phyloP scores from a whole-genome alignment of 2,888 invertebrate genomes.

The Incurvaria masculella region DNA sequence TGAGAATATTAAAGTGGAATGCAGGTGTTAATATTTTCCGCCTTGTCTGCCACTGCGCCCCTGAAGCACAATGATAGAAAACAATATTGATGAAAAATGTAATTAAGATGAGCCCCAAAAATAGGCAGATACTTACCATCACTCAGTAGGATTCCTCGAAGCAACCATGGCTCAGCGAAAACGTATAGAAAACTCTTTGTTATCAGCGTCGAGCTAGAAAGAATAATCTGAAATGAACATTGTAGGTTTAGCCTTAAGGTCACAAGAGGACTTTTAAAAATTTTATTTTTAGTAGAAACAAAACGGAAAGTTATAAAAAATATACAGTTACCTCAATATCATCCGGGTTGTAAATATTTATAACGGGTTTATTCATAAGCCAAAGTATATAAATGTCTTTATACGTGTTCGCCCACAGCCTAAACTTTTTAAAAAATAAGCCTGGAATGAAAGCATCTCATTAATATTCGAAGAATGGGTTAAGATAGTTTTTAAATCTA shows the following conservation, averaged over 20 bases:
- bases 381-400: background rate
- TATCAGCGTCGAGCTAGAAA: slow-evolving; percentile 25
- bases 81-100: slow-evolving; percentile 29
- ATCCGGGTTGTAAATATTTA: slow-evolving; percentile 4
- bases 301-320: too few species aligned
- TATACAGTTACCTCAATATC: slow-evolving; percentile 5
- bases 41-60: slow-evolving; percentile 37
- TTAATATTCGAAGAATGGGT: too few species aligned
- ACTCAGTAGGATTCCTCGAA: slow-evolving; percentile 34
- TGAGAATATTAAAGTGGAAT: slow-evolving; percentile 42
- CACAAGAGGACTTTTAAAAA: background rate
- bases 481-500: too few species aligned
- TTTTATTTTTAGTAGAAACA: background rate
- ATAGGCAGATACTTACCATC: slow-evolving; percentile 23
- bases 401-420: background rate
- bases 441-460: too few species aligned
- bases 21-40: slow-evolving; percentile 44
- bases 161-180: slow-evolving; percentile 38
- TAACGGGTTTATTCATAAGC: background rate
- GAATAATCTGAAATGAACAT: slow-evolving; percentile 21
- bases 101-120: background rate
- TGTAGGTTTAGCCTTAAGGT: background rate
- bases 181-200: slow-evolving; percentile 31
- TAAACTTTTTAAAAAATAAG: background rate
- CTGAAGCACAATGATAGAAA: slow-evolving; percentile 22